These are phyloP conservation scores for Castor canadensis DNA, from an alignment of 2,113 vertebrate genomes.

Conservation along the genomic window DNA sequence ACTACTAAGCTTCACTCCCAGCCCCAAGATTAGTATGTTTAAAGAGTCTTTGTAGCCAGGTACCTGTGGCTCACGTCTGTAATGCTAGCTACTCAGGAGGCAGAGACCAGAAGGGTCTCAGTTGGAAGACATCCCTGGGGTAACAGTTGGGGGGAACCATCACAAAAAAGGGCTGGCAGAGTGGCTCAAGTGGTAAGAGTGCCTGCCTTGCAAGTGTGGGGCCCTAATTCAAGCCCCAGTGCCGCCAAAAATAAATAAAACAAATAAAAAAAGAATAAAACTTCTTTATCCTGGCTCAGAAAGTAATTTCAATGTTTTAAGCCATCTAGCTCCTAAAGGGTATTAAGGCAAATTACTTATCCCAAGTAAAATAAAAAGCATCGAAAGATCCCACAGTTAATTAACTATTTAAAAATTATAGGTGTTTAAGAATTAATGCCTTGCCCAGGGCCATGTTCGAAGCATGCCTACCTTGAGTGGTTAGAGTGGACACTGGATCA, in stretches of 20 bases:
- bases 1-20: not conserved
- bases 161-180: too few species aligned
- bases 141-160: too few species aligned
- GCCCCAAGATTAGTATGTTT: not conserved
- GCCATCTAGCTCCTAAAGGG: not conserved
- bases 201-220: too few species aligned
- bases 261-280: too few species aligned
- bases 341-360: conserved; percentile 32
- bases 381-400: not conserved
- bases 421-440: not conserved
- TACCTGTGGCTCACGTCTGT: too few species aligned
- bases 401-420: conserved; percentile 22
- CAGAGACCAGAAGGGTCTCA: too few species aligned
- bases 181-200: too few species aligned
- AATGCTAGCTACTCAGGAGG: too few species aligned
- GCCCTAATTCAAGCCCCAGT: too few species aligned
- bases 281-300: conserved; percentile 37
- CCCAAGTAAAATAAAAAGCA: conserved; percentile 51
- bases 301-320: conserved; percentile 29
- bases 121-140: too few species aligned
- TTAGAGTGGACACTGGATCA: not conserved
- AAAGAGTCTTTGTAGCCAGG: too few species aligned
- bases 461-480: not conserved
- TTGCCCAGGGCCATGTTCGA: not conserved
- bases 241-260: too few species aligned